Evolutionary conservation across 1,140 invertebrate species (phyloP).

Genomic region (Trichomalopsis sarcophagae): DNA sequence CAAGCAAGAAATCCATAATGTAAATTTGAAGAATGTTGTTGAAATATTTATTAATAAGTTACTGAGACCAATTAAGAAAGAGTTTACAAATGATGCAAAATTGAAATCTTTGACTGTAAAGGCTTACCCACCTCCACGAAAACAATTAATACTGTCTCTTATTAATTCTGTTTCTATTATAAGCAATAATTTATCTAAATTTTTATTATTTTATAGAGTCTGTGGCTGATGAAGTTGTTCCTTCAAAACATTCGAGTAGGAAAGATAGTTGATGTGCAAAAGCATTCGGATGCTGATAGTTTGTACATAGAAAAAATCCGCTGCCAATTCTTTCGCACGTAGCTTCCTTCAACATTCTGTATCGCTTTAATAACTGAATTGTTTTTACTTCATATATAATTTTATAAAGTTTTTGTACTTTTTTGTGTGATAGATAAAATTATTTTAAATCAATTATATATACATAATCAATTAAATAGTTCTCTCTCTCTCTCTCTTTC

Average conservation of each 20-base stretch:
- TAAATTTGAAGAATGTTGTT: constrained; percentile 89
- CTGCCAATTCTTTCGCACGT: too few species aligned
- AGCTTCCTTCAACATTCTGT: too few species aligned
- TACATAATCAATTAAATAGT: too few species aligned
- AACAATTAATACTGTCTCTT: constrained; percentile 38
- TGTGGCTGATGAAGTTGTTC: constrained; percentile 79
- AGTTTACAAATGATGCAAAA: constrained; percentile 86
- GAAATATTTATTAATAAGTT: constrained; percentile 91
- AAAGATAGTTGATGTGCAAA: constrained; percentile 91
- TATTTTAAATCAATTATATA: too few species aligned
- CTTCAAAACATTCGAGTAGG: constrained; percentile 89
- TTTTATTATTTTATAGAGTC: constrained; percentile 53
- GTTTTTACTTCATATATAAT: too few species aligned
- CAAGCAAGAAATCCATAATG: constrained; percentile 91
- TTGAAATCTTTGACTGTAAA: constrained; percentile 81
- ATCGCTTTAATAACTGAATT: too few species aligned
- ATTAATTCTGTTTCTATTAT: constrained; percentile 5
- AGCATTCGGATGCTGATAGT: constrained; percentile 95
- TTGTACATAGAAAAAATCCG: constrained; percentile 72
- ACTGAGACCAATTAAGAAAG: constrained; percentile 92
- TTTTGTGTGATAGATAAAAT: too few species aligned
- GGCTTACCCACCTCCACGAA: constrained; percentile 87
- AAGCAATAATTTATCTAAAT: background rate
- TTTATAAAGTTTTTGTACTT: too few species aligned
- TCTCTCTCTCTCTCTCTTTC: too few species aligned